Evolutionary conservation across 2,888 invertebrate genomes (phyloP).

Genomic region (Metalampra italica): DNA sequence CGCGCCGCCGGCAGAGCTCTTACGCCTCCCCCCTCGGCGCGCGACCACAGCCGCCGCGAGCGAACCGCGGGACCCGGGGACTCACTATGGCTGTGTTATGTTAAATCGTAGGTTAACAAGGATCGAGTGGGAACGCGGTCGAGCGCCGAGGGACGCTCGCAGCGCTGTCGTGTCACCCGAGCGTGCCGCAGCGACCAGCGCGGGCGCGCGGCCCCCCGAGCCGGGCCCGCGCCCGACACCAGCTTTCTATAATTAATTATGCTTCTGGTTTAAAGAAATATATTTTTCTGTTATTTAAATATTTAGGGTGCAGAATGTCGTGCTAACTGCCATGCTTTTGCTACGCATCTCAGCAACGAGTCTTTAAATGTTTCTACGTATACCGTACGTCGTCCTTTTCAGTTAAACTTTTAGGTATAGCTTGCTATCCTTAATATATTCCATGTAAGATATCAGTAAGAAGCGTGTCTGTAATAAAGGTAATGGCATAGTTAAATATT

Average conservation of each 20-base stretch:
- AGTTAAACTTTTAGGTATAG: slow-evolving; percentile 52
- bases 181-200: slow-evolving; percentile 22
- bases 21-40: slow-evolving; percentile 54
- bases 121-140: slow-evolving; percentile 43
- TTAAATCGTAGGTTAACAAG: slow-evolving; percentile 64
- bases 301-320: slow-evolving; percentile 72
- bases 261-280: slow-evolving; percentile 58
- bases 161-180: slow-evolving; percentile 29
- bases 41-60: slow-evolving; percentile 38
- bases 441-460: slow-evolving; percentile 70
- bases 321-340: slow-evolving; percentile 73
- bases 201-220: slow-evolving; percentile 15
- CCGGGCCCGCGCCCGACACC: slow-evolving; percentile 22
- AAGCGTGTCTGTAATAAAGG: slow-evolving; percentile 64
- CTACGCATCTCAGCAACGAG: slow-evolving; percentile 67
- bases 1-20: slow-evolving; percentile 41
- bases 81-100: slow-evolving; percentile 72
- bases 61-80: slow-evolving; percentile 20
- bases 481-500: slow-evolving; percentile 62
- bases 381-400: slow-evolving; percentile 43
- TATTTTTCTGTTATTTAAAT: slow-evolving; percentile 62
- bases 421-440: slow-evolving; percentile 69
- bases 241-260: slow-evolving; percentile 29
- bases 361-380: slow-evolving; percentile 47
- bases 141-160: slow-evolving; percentile 47